phyloP scores from a whole-genome alignment of 2,888 invertebrate genomes.

The Brenthis ino region DNA sequence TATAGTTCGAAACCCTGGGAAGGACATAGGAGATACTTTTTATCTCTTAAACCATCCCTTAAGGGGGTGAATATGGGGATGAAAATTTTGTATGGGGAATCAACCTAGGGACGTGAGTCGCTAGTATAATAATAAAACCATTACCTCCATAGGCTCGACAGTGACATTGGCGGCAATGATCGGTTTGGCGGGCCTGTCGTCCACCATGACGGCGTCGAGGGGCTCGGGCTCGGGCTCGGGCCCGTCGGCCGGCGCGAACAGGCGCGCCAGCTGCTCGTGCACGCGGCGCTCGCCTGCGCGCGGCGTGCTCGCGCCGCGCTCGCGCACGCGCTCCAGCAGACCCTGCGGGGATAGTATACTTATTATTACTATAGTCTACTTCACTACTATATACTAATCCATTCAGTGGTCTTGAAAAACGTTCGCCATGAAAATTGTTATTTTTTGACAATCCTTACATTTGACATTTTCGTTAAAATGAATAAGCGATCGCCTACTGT shows the following conservation, averaged over 20 bases:
- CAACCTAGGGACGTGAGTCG: too few species aligned
- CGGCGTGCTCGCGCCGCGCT: slow-evolving; percentile 84
- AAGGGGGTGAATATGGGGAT: too few species aligned
- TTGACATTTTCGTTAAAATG: too few species aligned
- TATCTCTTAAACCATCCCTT: too few species aligned
- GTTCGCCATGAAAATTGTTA: background rate
- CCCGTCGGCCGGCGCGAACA: slow-evolving; percentile 60
- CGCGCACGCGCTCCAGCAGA: slow-evolving; percentile 88
- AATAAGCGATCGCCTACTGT: too few species aligned
- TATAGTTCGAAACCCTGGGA: too few species aligned
- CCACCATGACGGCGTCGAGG: slow-evolving; percentile 25
- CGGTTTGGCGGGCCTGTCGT: slow-evolving; percentile 31
- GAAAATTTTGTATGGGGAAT: too few species aligned
- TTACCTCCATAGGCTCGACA: slow-evolving; percentile 67
- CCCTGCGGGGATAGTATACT: slow-evolving; percentile 70
- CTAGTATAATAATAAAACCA: background rate
- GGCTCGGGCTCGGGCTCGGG: slow-evolving; percentile 34
- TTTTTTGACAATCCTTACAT: background rate
- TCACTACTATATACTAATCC: too few species aligned
- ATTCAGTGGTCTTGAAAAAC: too few species aligned
- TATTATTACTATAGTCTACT: too few species aligned
- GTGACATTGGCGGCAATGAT: slow-evolving; percentile 50
- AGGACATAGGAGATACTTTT: too few species aligned
- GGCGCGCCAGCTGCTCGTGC: slow-evolving; percentile 85
- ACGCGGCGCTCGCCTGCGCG: slow-evolving; percentile 86